phyloP scores from a whole-genome alignment of 2,797 vertebrate genomes.

The Gobionotothen gibberifrons region DNA sequence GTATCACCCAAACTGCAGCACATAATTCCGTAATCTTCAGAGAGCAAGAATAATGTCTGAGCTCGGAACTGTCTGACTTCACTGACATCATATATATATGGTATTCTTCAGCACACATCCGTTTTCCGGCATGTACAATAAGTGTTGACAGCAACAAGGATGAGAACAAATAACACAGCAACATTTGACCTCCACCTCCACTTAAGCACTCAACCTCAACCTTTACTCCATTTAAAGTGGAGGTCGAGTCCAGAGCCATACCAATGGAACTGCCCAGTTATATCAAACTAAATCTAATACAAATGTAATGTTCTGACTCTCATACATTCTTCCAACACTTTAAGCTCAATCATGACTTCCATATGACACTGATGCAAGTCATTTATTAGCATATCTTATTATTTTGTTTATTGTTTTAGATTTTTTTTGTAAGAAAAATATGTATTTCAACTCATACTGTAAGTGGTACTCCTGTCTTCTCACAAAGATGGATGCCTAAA shows the following conservation, averaged over 20 bases:
- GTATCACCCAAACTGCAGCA: not conserved
- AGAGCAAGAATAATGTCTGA: not conserved
- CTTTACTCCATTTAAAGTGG: not conserved
- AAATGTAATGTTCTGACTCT: no score
- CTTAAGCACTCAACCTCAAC: no score
- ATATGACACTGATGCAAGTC: not conserved
- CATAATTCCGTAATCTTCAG: not conserved
- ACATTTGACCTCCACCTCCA: not conserved
- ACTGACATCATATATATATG: no score
- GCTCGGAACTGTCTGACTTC: no score
- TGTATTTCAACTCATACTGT: not conserved
- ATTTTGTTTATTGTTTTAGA: not conserved
- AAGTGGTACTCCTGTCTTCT: not conserved
- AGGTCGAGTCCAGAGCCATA: not conserved
- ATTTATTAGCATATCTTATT: not conserved
- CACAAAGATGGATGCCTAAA: slow-evolving; percentile 11
- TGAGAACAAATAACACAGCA: not conserved
- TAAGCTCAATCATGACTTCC: not conserved
- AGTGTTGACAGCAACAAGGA: no score
- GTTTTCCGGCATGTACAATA: no score
- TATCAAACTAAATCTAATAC: no score
- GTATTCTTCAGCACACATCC: no score
- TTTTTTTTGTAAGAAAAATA: not conserved
- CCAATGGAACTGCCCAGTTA: not conserved
- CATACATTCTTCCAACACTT: not conserved